These are phyloP conservation scores for Trachelipus rathkii DNA, from an alignment of 1,140 invertebrate genomes.

Conservation along the genomic window DNA sequence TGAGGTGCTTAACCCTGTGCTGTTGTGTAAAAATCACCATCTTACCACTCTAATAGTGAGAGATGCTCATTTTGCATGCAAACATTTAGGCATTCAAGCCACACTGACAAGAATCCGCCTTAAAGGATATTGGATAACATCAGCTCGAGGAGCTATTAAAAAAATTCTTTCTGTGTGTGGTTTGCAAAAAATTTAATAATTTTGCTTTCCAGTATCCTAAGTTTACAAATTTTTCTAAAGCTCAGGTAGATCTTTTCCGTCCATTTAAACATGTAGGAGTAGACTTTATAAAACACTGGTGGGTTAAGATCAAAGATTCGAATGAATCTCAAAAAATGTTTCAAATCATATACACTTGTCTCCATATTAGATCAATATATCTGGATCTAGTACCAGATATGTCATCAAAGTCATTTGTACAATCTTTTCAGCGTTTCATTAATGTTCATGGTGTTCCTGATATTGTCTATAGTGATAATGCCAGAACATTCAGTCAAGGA, in stretches of 20 bases:
- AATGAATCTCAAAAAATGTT: too few relatives aligned
- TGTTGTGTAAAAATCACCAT: background rate
- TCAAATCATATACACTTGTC: too few relatives aligned
- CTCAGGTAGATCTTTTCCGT: background rate
- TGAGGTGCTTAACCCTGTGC: background rate
- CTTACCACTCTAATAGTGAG: background rate
- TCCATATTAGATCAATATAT: too few relatives aligned
- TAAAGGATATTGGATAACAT: constrained; percentile 4
- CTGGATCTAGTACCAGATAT: too few relatives aligned
- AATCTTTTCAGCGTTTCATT: too few relatives aligned
- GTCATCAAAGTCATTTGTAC: too few relatives aligned
- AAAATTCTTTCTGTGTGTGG: background rate
- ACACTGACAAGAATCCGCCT: background rate
- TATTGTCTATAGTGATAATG: too few relatives aligned
- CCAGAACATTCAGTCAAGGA: too few relatives aligned
- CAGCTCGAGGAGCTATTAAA: background rate
- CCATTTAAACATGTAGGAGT: background rate
- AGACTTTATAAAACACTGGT: constrained; percentile 1
- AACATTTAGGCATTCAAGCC: background rate
- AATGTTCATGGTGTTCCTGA: too few relatives aligned
- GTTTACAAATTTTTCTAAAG: background rate
- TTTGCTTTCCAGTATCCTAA: background rate
- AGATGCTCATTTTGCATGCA: constrained; percentile 1
- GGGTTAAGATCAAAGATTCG: too few relatives aligned
- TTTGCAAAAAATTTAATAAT: constrained; percentile 12